Conservation (phyloP, 2,113 vertebrate species). For the Asarcornis scutulata region DNA sequence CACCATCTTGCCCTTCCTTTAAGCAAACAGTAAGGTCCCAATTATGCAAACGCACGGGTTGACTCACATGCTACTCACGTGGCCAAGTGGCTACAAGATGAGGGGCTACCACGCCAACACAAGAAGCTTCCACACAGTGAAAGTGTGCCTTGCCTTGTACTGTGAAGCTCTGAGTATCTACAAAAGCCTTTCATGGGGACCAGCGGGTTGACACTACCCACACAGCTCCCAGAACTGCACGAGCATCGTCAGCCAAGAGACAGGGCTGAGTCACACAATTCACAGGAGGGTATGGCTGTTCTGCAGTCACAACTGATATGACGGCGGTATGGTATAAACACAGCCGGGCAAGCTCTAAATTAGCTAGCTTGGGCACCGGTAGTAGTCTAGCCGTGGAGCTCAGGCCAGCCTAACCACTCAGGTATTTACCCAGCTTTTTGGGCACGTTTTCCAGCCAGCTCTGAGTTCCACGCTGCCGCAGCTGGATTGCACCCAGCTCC, state of each 20-base stretch:
- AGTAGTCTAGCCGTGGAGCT: not conserved
- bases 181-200: not conserved
- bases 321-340: not conserved
- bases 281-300: not conserved
- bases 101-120: not conserved
- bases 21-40: conserved; percentile 5
- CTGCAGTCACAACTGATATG: not conserved
- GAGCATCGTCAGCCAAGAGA: not conserved
- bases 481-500: not conserved
- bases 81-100: not conserved
- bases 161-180: not conserved
- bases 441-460: conserved; percentile 1
- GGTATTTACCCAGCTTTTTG: not conserved
- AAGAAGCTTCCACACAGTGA: rapidly evolving
- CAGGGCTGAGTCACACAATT: not conserved
- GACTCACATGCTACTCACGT: not conserved
- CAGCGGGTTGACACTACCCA: not conserved
- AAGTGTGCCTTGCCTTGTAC: not conserved
- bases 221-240: not conserved
- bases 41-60: not conserved
- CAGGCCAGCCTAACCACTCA: conserved; percentile 1
- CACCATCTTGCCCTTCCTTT: not conserved
- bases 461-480: not conserved
- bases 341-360: not conserved
- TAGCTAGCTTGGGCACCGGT: not conserved